A percentile compares a stretch with the other conserved stretches of the same genome.
phyloP scores from a whole-genome alignment of 1,140 invertebrate species.

The Drosophila mauritiana region DNA sequence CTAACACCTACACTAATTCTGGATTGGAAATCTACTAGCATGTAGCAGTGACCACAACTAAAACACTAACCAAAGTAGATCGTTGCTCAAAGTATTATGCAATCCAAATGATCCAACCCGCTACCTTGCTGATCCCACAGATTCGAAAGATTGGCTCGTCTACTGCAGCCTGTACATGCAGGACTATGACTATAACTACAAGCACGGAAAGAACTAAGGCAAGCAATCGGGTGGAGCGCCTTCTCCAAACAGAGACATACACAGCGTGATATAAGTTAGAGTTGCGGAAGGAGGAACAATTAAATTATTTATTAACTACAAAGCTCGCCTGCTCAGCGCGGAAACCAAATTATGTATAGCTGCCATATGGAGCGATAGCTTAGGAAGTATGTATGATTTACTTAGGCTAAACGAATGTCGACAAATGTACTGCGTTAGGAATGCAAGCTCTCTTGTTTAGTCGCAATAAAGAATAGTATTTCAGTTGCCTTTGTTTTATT shows the following conservation, averaged over 20 bases:
- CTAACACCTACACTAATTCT: constrained; percentile 13
- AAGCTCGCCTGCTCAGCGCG: constrained; percentile 21
- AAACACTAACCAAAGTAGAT: constrained; percentile 51
- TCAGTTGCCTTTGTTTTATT: constrained; percentile 8
- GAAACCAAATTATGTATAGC: constrained; percentile 43
- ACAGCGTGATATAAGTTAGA: constrained; percentile 69
- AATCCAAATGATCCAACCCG: constrained; percentile 20
- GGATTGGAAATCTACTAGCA: neutral
- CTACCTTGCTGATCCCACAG: constrained; percentile 67
- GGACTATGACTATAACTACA: constrained; percentile 50
- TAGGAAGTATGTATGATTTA: constrained; percentile 24
- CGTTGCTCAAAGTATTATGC: constrained; percentile 36
- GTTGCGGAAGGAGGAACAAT: constrained; percentile 41
- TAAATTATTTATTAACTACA: constrained; percentile 40
- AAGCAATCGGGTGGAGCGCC: constrained; percentile 2
- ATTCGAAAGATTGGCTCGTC: constrained; percentile 76
- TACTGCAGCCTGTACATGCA: constrained; percentile 68
- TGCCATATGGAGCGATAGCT: constrained; percentile 57
- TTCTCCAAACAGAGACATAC: constrained; percentile 38
- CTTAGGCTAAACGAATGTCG: constrained; percentile 15
- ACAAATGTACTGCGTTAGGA: constrained; percentile 43
- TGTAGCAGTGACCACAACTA: constrained; percentile 29
- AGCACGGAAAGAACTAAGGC: constrained; percentile 26
- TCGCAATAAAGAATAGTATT: constrained; percentile 19
- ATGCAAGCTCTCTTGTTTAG: neutral